Evolutionary conservation across 2,888 invertebrate species (phyloP), one percentile per base, ranked within the genome.

Genomic region (Entomobrya proxima): DNA sequence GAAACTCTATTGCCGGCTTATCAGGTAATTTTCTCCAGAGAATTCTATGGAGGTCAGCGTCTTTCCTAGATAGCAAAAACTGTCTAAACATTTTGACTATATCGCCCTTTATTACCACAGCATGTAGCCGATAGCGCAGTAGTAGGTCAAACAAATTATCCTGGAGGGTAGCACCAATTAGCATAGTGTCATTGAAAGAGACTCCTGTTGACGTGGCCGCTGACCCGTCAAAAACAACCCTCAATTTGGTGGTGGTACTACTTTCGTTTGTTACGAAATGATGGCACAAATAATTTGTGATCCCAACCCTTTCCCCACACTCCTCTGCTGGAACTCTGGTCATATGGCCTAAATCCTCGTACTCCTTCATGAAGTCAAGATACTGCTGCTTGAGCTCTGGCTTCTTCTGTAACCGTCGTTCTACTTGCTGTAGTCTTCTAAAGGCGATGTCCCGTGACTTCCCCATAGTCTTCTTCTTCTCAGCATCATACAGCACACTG

Each of bases 1-100:
- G 64, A 21, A 88, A 88, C 0, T 86, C 83, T 30, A 85, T 50
- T 2, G 90, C 74, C 7, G 88, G 82, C 21, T 90, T 76, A 5
- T 78, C 35, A 9, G 88, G 86, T 40, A 87, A 24, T 6, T 87
- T 74, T 27, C 91, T 76, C 92, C 92, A 92, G 3, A 92, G 61
- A 2, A 92, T 91, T 7, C 90, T 72, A 64, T 92, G 92, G 18
- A 91, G 89, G 18, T 90, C 35, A n/a, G 90, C 82, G 61, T 92
- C 90, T 1, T 86, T 80, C 0, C 81, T 67, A 13, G 89, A 74
- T 0, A 92, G 80, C 0, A 50, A 15, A 24, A 91, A 90, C 84
- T 91, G 91, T 0, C 91, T 87, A 80, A 91, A 92, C 91, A 91
- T 91, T 87, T 92, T 91, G 18, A 88, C 90, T 7, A 92, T 91